Evolutionary conservation across 2,888 invertebrate genomes (phyloP).

Genomic region (Julus scandinavius): DNA sequence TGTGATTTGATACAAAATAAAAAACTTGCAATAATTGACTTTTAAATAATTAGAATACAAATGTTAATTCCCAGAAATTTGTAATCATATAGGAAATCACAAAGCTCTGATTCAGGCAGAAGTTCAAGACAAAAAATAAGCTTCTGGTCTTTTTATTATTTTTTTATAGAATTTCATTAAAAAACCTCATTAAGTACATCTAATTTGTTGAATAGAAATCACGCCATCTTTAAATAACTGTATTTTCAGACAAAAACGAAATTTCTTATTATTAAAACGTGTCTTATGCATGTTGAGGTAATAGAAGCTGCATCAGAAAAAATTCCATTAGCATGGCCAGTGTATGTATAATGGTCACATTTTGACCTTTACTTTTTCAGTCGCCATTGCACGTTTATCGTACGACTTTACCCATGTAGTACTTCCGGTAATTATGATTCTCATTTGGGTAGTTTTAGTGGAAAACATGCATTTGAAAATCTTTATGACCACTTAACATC

Average conservation of each 20-base stretch:
- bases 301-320: background rate
- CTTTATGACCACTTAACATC: constrained; percentile 22
- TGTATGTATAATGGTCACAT: background rate
- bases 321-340: background rate
- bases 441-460: background rate
- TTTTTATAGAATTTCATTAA: too few species aligned
- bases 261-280: too few species aligned
- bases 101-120: too few species aligned
- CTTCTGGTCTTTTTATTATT: too few species aligned
- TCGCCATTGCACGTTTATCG: background rate
- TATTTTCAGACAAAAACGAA: too few species aligned
- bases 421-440: background rate
- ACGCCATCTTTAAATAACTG: too few species aligned
- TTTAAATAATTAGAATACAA: too few species aligned
- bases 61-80: too few species aligned
- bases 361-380: background rate
- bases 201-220: background rate
- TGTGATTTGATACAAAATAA: too few species aligned
- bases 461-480: background rate
- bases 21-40: too few species aligned
- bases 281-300: background rate
- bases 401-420: background rate
- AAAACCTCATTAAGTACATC: background rate
- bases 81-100: too few species aligned
- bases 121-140: too few species aligned